phyloP scores from a whole-genome alignment of 2,888 invertebrate species.

The Thymelicus sylvestris region DNA sequence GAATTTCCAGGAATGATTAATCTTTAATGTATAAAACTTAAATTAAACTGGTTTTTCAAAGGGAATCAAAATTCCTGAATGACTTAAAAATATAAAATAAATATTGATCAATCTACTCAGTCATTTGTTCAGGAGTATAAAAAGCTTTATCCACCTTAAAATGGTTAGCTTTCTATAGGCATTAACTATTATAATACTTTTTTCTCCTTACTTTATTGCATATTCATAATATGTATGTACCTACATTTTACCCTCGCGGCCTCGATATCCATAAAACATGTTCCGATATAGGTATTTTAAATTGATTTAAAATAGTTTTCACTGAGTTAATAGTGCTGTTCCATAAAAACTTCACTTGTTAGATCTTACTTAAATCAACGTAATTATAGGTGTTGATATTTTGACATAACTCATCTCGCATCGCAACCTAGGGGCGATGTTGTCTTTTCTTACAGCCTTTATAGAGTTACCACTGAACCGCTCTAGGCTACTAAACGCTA shows the following conservation, averaged over 20 bases:
- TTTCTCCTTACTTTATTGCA: background rate
- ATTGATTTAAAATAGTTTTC: slow-evolving; percentile 28
- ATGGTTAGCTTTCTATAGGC: too few species aligned
- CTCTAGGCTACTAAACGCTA: slow-evolving; percentile 80
- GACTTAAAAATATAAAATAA: too few species aligned
- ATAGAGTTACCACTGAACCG: slow-evolving; percentile 74
- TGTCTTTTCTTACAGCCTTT: slow-evolving; percentile 65
- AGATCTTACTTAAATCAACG: slow-evolving; percentile 63
- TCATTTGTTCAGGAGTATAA: too few species aligned
- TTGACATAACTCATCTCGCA: slow-evolving; percentile 59
- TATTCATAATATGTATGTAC: background rate
- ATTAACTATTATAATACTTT: background rate
- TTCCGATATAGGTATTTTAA: slow-evolving; percentile 2
- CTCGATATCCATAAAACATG: background rate
- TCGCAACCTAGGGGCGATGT: slow-evolving; percentile 60
- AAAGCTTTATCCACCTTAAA: too few species aligned
- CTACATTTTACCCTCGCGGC: background rate
- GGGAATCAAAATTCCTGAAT: too few species aligned
- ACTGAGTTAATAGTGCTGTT: slow-evolving; percentile 46
- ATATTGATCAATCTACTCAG: too few species aligned
- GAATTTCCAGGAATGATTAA: too few species aligned
- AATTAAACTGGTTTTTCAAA: too few species aligned
- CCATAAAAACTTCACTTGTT: slow-evolving; percentile 58
- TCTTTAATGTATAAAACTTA: too few species aligned
- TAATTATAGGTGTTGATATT: slow-evolving; percentile 63